A percentile compares a stretch with the other conserved stretches of the same genome.
Conservation (phyloP, 2,797 vertebrate genomes). For the Sebastes minor region DNA sequence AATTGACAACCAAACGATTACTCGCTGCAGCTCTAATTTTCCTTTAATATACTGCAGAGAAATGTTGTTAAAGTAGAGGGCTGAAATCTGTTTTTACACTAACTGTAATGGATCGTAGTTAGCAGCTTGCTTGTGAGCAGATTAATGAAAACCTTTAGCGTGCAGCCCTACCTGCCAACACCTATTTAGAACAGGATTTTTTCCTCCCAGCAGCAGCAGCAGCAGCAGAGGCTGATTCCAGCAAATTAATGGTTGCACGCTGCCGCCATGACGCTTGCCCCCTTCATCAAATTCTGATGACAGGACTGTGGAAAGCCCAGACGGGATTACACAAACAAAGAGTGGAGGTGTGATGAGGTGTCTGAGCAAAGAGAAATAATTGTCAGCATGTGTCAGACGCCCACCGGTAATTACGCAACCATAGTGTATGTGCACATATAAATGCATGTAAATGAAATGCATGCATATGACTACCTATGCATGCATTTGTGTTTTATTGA, state of each 20-base stretch:
- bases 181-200: slow-evolving; percentile 13
- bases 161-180: slow-evolving; percentile 9
- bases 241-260: slow-evolving; percentile 59
- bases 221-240: slow-evolving; percentile 38
- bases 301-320: slow-evolving; percentile 45
- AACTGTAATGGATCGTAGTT: not conserved
- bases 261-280: slow-evolving; percentile 38
- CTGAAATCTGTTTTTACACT: not conserved
- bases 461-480: slow-evolving; percentile 20
- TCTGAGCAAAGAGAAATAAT: slow-evolving; percentile 58
- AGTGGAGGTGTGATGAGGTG: slow-evolving; percentile 70
- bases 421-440: not conserved
- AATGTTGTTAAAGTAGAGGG: not conserved
- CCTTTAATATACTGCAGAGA: not conserved
- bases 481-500: slow-evolving; percentile 32
- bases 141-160: slow-evolving; percentile 29
- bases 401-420: slow-evolving; percentile 44
- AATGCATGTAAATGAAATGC: slow-evolving; percentile 31
- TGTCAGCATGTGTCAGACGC: slow-evolving; percentile 64
- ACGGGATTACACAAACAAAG: slow-evolving; percentile 69
- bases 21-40: not conserved
- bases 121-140: slow-evolving; percentile 1
- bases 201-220: not conserved
- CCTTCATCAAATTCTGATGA: slow-evolving; percentile 67
- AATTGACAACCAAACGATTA: not conserved